Conservation (phyloP, 92 coral and sea anemone genomes). For the Porites lobata region DNA sequence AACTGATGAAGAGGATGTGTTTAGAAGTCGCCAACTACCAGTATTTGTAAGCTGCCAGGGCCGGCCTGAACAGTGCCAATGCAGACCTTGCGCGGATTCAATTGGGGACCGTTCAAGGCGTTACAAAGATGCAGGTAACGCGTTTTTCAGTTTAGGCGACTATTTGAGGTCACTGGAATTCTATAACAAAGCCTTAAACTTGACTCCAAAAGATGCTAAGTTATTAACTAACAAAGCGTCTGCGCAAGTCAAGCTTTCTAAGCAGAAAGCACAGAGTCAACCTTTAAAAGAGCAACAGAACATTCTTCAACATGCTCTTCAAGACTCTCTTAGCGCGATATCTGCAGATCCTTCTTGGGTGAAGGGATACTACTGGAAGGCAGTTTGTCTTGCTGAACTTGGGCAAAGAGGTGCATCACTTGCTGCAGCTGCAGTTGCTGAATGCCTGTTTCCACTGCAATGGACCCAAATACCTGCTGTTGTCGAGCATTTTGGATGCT, state of each 20-base stretch:
- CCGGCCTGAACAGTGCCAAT: no score
- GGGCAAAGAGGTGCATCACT: conserved; percentile 3
- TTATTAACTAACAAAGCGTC: conserved; percentile 7
- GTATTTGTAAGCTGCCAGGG: no score
- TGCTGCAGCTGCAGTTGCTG: conserved; percentile 28
- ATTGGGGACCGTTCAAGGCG: not conserved
- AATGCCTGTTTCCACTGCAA: not conserved
- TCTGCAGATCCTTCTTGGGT: conserved; percentile 1
- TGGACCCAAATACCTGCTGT: conserved; percentile 9
- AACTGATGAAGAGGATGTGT: no score
- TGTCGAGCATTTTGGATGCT: conserved; percentile 12
- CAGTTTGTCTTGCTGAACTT: conserved; percentile 24
- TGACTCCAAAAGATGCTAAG: conserved; percentile 4
- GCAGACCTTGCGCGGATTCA: no score
- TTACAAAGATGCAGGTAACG: not conserved
- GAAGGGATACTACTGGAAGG: conserved; percentile 14
- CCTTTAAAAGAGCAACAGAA: not conserved
- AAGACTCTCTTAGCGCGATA: not conserved
- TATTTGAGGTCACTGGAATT: not conserved
- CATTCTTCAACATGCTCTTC: not conserved
- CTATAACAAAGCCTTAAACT: not conserved
- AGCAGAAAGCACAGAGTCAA: not conserved
- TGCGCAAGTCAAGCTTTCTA: conserved; percentile 1
- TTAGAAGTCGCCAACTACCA: no score
- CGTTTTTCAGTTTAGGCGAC: not conserved